Percentiles rank a stretch among this genome's conserved stretches.
These are phyloP conservation scores for Procambarus virginalis DNA, from an alignment of 1,140 invertebrate species.

Conservation along the genomic window DNA sequence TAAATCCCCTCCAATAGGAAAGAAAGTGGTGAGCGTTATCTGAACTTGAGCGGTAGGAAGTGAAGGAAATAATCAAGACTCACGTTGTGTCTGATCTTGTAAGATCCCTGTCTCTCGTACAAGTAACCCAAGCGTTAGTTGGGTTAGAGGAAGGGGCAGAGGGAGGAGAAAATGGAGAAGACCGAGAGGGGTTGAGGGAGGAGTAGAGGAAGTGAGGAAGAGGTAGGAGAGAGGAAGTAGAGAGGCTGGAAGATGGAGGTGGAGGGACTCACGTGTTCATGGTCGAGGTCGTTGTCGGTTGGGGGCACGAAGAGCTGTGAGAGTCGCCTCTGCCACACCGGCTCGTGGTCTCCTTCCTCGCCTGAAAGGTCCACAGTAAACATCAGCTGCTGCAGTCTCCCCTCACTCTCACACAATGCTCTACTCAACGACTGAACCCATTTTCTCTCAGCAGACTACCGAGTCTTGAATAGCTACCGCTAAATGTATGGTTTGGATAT, in stretches of 20 bases:
- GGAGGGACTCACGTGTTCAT: neutral
- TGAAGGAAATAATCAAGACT: no score
- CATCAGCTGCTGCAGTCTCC: neutral
- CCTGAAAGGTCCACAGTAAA: neutral
- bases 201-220: neutral
- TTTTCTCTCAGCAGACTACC: no score
- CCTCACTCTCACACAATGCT: slow-evolving; percentile 8
- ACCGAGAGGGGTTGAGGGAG: neutral
- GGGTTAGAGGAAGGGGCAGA: neutral
- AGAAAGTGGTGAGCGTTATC: no score
- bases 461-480: no score
- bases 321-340: slow-evolving; percentile 42
- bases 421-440: no score
- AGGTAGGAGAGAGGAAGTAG: neutral
- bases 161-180: neutral
- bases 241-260: neutral
- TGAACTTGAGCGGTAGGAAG: no score
- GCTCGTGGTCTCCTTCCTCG: neutral
- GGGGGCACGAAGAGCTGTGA: slow-evolving; percentile 51
- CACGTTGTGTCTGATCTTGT: no score
- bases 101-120: no score
- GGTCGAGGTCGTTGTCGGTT: slow-evolving; percentile 35
- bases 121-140: neutral
- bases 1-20: no score
- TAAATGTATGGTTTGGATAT: no score